These are phyloP conservation scores for Thaleichthys pacificus DNA, from an alignment of 2,797 vertebrate species.

Conservation along the genomic window DNA sequence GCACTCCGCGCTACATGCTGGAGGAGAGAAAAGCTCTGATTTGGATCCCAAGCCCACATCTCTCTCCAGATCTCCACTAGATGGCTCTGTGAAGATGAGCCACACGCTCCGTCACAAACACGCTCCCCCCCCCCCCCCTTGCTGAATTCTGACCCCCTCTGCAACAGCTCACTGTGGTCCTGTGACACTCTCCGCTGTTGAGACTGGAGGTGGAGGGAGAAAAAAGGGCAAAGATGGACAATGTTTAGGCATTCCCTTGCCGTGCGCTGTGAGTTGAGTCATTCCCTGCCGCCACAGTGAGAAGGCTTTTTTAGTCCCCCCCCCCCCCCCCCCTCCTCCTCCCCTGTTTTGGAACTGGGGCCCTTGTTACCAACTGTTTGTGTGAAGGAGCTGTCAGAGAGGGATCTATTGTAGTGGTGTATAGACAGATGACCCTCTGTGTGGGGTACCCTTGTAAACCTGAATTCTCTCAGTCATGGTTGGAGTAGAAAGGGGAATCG, in stretches of 20 bases:
- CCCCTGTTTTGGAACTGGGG: not conserved
- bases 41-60: not conserved
- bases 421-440: not conserved
- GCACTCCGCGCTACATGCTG: not conserved
- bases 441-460: not conserved
- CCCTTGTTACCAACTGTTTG: constrained; percentile 21
- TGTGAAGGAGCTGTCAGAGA: constrained; percentile 22
- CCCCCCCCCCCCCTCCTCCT: not conserved
- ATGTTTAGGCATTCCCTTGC: constrained; percentile 18
- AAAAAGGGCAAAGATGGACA: constrained; percentile 5
- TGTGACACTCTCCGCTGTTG: constrained; percentile 18
- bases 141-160: not conserved
- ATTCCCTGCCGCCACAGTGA: not conserved
- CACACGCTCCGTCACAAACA: not conserved
- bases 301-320: constrained; percentile 1
- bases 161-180: constrained; percentile 10
- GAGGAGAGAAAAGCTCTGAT: not conserved
- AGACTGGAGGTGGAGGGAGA: constrained; percentile 7
- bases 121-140: not conserved
- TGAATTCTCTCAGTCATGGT: not conserved
- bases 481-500: not conserved
- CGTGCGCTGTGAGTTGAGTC: constrained; percentile 4
- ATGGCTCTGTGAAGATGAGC: constrained; percentile 11
- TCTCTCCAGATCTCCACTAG: constrained; percentile 18
- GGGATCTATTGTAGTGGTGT: not conserved